Conservation (phyloP, 2,888 invertebrate genomes). For the Pharmacophagus antenor region DNA sequence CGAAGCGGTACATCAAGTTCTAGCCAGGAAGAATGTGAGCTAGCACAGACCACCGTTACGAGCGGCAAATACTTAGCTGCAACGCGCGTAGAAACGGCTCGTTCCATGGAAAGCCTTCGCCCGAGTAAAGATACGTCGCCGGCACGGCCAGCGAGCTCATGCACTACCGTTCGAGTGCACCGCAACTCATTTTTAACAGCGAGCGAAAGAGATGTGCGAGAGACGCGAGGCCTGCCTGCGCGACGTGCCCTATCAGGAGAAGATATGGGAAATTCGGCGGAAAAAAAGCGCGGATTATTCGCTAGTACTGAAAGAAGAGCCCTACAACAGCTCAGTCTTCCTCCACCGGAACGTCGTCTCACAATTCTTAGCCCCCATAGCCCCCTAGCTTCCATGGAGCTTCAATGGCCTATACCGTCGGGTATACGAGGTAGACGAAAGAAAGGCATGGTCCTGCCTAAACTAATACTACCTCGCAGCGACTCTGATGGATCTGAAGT, state of each 20-base stretch:
- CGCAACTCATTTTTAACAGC: slow-evolving; percentile 84
- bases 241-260: slow-evolving; percentile 83
- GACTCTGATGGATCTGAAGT: slow-evolving; percentile 87
- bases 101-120: slow-evolving; percentile 87
- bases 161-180: slow-evolving; percentile 73
- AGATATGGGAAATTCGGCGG: slow-evolving; percentile 82
- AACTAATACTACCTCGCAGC: slow-evolving; percentile 87
- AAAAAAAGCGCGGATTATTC: slow-evolving; percentile 84
- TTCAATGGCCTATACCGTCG: slow-evolving; percentile 82
- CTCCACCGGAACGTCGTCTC: slow-evolving; percentile 84
- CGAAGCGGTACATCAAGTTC: slow-evolving; percentile 84
- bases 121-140: slow-evolving; percentile 79
- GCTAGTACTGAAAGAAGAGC: slow-evolving; percentile 83
- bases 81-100: slow-evolving; percentile 80
- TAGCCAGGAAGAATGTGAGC: slow-evolving; percentile 85
- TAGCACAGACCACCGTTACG: slow-evolving; percentile 70
- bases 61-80: slow-evolving; percentile 80
- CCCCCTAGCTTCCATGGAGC: slow-evolving; percentile 84
- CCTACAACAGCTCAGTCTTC: slow-evolving; percentile 85
- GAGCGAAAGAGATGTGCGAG: slow-evolving; percentile 85
- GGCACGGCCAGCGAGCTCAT: slow-evolving; percentile 76
- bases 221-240: slow-evolving; percentile 83
- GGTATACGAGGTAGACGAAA: slow-evolving; percentile 83
- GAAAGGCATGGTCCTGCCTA: slow-evolving; percentile 87
- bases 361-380: slow-evolving; percentile 91